A percentile compares a stretch with the other conserved stretches of the same genome.
phyloP scores from a whole-genome alignment of 1,140 invertebrate species.

The Proales similis region DNA sequence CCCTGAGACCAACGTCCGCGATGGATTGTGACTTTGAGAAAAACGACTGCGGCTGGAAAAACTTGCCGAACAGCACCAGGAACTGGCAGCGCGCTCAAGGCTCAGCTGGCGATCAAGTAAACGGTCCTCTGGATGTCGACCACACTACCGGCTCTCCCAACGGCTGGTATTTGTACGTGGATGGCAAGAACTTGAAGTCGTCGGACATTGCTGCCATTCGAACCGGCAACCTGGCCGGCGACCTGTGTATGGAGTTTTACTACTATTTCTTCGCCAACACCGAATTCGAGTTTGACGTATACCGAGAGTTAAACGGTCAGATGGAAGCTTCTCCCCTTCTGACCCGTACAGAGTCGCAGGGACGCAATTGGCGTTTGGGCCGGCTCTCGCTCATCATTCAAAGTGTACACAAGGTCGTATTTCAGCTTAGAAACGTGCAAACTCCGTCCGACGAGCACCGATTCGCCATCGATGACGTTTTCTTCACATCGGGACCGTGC shows the following conservation, averaged over 20 bases:
- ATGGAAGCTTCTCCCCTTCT: slow-evolving; percentile 40
- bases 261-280: slow-evolving; percentile 20
- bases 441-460: neutral
- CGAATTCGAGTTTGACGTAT: slow-evolving; percentile 20
- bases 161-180: slow-evolving; percentile 49
- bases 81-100: slow-evolving; percentile 27
- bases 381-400: slow-evolving; percentile 40
- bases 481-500: slow-evolving; percentile 27
- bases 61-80: neutral
- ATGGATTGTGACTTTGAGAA: slow-evolving; percentile 47
- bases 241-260: slow-evolving; percentile 36
- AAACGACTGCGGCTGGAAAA: slow-evolving; percentile 24
- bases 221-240: neutral
- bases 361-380: slow-evolving; percentile 45
- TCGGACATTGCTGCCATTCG: slow-evolving; percentile 12
- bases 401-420: slow-evolving; percentile 5
- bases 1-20: slow-evolving; percentile 37
- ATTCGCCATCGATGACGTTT: slow-evolving; percentile 31
- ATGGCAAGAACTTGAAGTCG: neutral
- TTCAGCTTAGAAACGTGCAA: slow-evolving; percentile 22
- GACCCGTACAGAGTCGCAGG: slow-evolving; percentile 44
- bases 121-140: slow-evolving; percentile 42
- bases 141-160: slow-evolving; percentile 46
- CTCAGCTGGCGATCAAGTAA: neutral
- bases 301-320: slow-evolving; percentile 13